A percentile compares a stretch with the other conserved stretches of the same genome.
phyloP scores from a whole-genome alignment of 1,140 invertebrate genomes.

The Papilio glaucus region DNA sequence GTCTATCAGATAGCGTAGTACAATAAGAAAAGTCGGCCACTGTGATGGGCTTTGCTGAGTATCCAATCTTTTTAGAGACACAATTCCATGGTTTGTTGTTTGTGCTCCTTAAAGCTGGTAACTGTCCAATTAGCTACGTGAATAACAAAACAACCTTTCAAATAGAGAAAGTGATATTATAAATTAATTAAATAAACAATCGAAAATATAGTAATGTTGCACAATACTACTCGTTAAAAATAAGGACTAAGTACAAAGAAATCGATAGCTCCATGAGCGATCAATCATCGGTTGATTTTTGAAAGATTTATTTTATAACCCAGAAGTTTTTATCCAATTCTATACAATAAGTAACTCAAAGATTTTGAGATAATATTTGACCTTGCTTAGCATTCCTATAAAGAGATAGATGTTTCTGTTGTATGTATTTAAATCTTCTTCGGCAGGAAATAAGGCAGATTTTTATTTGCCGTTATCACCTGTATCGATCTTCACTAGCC shows the following conservation, averaged over 20 bases:
- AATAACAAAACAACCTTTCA: constrained; percentile 1
- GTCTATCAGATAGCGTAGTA: not conserved
- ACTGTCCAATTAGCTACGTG: not conserved
- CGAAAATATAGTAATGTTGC: too few species aligned
- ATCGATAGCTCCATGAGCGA: too few species aligned
- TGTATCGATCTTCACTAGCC: not conserved
- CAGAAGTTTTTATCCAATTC: not conserved
- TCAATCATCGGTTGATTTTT: too few species aligned
- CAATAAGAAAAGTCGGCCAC: not conserved
- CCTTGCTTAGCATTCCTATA: not conserved
- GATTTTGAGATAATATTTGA: not conserved
- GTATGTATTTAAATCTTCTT: not conserved
- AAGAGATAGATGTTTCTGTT: not conserved
- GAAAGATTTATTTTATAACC: too few species aligned
- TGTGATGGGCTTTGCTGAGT: constrained; percentile 1
- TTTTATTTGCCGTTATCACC: not conserved
- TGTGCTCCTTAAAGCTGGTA: constrained; percentile 8
- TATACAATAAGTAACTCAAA: constrained; percentile 10
- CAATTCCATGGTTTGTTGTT: constrained; percentile 18
- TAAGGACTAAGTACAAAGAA: too few species aligned
- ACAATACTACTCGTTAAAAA: too few species aligned
- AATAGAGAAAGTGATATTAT: not conserved
- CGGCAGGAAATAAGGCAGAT: not conserved
- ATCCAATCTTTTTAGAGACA: not conserved
- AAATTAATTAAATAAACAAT: too few species aligned